Conservation (phyloP, 2,797 vertebrate species). For the Mormyrus proboscirostris region DNA sequence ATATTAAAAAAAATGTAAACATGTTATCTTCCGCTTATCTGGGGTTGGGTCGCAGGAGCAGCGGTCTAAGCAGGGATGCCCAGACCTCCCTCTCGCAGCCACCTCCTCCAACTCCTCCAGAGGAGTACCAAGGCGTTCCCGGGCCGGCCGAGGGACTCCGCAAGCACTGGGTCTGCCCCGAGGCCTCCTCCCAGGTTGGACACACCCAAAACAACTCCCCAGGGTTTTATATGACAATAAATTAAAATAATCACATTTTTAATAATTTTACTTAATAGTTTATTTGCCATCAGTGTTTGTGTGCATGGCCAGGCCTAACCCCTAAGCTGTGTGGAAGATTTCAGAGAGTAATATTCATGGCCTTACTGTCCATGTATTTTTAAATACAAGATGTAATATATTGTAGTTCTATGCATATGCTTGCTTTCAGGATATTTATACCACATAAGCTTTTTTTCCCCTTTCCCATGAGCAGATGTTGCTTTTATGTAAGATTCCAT, state of each 20-base stretch:
- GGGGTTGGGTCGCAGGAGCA: background rate
- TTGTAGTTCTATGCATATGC: background rate
- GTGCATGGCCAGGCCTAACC: background rate
- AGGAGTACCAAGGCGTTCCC: background rate
- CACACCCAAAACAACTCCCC: background rate
- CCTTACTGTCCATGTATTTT: conserved; percentile 3
- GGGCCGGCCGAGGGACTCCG: background rate
- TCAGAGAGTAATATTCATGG: background rate
- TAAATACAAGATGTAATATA: background rate
- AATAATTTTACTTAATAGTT: background rate
- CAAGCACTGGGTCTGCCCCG: background rate
- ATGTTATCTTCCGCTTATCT: background rate
- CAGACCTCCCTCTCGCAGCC: background rate
- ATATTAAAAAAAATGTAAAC: background rate
- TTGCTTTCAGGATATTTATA: background rate
- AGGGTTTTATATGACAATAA: background rate
- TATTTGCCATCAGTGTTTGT: background rate
- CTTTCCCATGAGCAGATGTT: background rate
- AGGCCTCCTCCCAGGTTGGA: background rate
- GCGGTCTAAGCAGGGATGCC: background rate
- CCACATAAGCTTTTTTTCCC: background rate
- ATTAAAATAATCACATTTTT: background rate
- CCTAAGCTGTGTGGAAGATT: background rate
- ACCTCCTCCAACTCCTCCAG: background rate
- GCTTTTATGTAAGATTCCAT: conserved; percentile 23